These are phyloP conservation scores for Rynchops niger DNA, from an alignment of 2,113 vertebrate genomes.

Conservation along the genomic window DNA sequence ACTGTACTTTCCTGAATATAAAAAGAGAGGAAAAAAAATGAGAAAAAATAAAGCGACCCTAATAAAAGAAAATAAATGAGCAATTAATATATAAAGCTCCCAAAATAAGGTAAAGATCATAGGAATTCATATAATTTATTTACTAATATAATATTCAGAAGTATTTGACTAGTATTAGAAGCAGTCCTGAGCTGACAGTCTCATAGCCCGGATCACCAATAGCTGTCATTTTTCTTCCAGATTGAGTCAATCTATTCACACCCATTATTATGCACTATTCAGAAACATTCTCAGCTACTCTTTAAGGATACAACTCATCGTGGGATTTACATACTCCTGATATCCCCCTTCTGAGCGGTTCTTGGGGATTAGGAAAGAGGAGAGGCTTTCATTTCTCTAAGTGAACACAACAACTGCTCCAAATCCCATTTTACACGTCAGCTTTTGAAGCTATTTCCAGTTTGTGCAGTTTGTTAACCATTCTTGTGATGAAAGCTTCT, in stretches of 20 bases:
- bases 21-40: not conserved
- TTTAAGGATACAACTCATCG: not conserved
- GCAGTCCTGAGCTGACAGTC: not conserved
- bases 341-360: not conserved
- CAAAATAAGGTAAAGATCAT: not conserved
- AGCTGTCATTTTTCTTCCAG: not conserved
- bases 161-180: not conserved
- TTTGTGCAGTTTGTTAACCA: not conserved
- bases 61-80: not conserved
- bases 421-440: conserved; percentile 43
- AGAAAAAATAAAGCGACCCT: not conserved
- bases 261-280: not conserved
- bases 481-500: not conserved
- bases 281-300: not conserved
- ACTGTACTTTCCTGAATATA: not conserved
- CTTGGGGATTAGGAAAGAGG: conserved; percentile 44
- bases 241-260: not conserved
- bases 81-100: not conserved
- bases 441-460: not conserved
- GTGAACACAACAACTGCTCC: conserved; percentile 39
- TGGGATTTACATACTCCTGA: not conserved
- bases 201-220: not conserved
- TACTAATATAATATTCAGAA: not conserved
- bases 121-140: not conserved
- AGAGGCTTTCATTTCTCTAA: conserved; percentile 9